Base-by-base conservation (phyloP, 2,113 vertebrate genomes). In the Polypterus bichir region DNA sequence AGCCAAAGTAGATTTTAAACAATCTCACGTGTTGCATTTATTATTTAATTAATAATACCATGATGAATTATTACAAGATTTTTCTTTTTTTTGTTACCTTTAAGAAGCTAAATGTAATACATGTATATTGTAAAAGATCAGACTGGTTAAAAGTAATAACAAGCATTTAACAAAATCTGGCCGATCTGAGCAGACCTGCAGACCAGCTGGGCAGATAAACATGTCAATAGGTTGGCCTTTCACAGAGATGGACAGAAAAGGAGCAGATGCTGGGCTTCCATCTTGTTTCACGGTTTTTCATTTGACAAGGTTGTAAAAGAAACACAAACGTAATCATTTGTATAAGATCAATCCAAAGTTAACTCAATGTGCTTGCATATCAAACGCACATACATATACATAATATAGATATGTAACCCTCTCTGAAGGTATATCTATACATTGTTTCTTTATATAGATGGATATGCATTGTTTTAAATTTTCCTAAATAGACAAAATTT, bases 61-160 rank as follows among this genome's bases (percentile, higher is more conserved):
- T 70, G 71, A 74, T 71, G 71, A 81, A 83, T 78, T 61, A 62
- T 78, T 72, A 65, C 57, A 74, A 69, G 49, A 66, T 69, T 77
- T 65, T 48, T 69, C n/a, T n/a, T 68, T 63, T 75, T 74, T 76
- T 69, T 74, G 75, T 81, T 82, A 72, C 64, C 70, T 70, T 78
- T n/a, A n/a, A n/a, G n/a, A n/a, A n/a, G n/a, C 76, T 81, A 76
- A 72, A 78, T 83, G 86, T 86, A 85, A 88, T 88, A 89, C 82
- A 89, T 89, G 85, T 87, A 87, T 87, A 90, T 83, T 85, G 87
- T 89, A 91, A 90, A 91, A 92, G 85, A 84, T 88, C 81, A 80
- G 83, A 89, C 91, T 83, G 80, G 90, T 94, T 91, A 92, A 94
- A 96, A 90, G 83, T 90, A 89, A 81, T 78, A 77, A 87, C 80